A percentile compares a stretch with the other conserved stretches of the same genome.
These are phyloP conservation scores for Cheilosia scutellata DNA, from an alignment of 2,888 invertebrate genomes.

Conservation along the genomic window DNA sequence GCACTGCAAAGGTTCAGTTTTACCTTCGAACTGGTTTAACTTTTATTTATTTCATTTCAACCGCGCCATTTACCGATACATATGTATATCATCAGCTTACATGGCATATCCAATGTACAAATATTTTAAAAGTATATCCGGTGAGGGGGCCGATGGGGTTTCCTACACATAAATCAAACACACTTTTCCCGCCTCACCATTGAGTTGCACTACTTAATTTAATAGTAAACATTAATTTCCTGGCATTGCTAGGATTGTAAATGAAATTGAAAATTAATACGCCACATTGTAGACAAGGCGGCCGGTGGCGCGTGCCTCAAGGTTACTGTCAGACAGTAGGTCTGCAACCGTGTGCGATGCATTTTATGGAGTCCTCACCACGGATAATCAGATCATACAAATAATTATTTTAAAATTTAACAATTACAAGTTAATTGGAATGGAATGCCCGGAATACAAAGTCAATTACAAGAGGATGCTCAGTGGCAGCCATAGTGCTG, in stretches of 20 bases:
- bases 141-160: not conserved
- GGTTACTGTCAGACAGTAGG: slow-evolving; percentile 24
- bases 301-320: slow-evolving; percentile 60
- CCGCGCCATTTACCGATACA: not conserved
- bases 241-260: slow-evolving; percentile 44
- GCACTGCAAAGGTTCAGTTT: too few relatives aligned
- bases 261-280: slow-evolving; percentile 73
- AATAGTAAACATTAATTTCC: slow-evolving; percentile 71
- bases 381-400: slow-evolving; percentile 73
- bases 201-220: slow-evolving; percentile 72
- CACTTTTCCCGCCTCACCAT: slow-evolving; percentile 34
- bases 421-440: slow-evolving; percentile 74
- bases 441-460: slow-evolving; percentile 63
- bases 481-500: not conserved
- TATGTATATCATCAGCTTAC: not conserved
- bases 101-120: not conserved
- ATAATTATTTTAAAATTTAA: slow-evolving; percentile 73
- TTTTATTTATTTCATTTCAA: slow-evolving; percentile 1
- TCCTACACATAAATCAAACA: slow-evolving; percentile 60
- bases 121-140: too few relatives aligned
- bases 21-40: not conserved
- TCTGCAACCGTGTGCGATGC: not conserved
- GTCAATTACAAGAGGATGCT: slow-evolving; percentile 51
- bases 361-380: slow-evolving; percentile 52
- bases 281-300: slow-evolving; percentile 38